Conservation (phyloP, 2,888 invertebrate genomes). For the Xanthia icteritia region DNA sequence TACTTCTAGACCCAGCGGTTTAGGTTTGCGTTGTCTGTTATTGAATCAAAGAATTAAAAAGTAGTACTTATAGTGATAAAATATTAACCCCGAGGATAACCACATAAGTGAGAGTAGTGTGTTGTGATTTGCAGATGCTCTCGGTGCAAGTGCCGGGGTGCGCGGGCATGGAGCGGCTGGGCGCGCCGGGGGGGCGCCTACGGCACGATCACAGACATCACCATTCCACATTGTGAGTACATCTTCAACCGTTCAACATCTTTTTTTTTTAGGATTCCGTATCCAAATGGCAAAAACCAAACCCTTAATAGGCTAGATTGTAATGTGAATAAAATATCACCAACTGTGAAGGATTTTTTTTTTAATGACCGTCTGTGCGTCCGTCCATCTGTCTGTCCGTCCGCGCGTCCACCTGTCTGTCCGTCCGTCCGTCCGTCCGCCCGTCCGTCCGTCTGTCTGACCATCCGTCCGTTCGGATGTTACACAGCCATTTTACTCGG, state of each 20-base stretch:
- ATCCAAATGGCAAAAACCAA: background rate
- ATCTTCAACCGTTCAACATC: background rate
- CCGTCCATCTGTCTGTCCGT: background rate
- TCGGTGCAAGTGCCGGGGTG: slow-evolving; percentile 93
- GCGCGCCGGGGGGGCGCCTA: slow-evolving; percentile 91
- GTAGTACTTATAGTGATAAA: slow-evolving; percentile 67
- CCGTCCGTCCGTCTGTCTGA: background rate
- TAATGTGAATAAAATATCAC: background rate
- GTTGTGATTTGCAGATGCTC: slow-evolving; percentile 92
- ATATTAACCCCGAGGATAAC: slow-evolving; percentile 82
- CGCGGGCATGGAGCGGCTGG: slow-evolving; percentile 93
- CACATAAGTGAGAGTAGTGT: slow-evolving; percentile 90
- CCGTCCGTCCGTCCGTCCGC: background rate
- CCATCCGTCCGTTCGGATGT: background rate
- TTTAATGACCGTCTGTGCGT: background rate
- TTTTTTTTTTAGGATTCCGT: background rate
- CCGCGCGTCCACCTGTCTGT: background rate
- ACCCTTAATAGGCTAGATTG: background rate
- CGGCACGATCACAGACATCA: slow-evolving; percentile 90
- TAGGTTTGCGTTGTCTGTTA: background rate
- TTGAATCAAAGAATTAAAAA: slow-evolving; percentile 19
- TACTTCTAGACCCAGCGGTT: background rate
- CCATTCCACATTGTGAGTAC: slow-evolving; percentile 88
- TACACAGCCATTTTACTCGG: background rate
- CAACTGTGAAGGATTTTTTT: background rate